Evolutionary conservation across 2,888 invertebrate species (phyloP).

Genomic region (Netelia virgata): DNA sequence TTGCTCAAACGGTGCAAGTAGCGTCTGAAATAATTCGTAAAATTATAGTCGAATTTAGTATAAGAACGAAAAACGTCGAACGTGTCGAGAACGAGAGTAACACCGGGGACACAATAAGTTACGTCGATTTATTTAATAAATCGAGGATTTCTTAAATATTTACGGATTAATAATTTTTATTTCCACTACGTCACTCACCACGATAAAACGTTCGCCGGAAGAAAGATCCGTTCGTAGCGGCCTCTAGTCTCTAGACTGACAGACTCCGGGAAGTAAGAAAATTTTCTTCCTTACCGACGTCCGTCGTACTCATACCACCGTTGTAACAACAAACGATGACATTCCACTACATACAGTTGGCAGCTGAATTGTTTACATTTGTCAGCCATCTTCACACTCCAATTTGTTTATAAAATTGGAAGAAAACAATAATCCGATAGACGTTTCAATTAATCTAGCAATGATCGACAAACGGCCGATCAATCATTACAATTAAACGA

Average conservation of each 20-base stretch:
- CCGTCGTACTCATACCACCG: too few species aligned
- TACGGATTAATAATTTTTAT: slow-evolving; percentile 57
- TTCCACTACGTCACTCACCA: slow-evolving; percentile 63
- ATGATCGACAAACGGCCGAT: too few species aligned
- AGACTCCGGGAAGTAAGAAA: neutral
- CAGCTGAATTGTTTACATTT: too few species aligned
- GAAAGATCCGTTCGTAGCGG: slow-evolving; percentile 46
- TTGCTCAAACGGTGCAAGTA: slow-evolving; percentile 55
- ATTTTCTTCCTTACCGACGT: too few species aligned
- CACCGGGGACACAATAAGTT: neutral
- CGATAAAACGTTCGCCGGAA: slow-evolving; percentile 58
- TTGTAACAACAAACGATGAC: too few species aligned
- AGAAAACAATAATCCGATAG: too few species aligned
- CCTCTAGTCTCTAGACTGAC: slow-evolving; percentile 33
- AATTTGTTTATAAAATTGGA: too few species aligned
- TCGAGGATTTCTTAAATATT: slow-evolving; percentile 62
- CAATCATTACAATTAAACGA: too few species aligned
- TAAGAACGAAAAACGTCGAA: slow-evolving; percentile 47
- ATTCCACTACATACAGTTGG: too few species aligned
- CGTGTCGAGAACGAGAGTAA: neutral
- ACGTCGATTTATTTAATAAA: neutral
- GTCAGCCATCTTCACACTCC: too few species aligned
- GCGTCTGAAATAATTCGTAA: slow-evolving; percentile 56
- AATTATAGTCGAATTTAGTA: slow-evolving; percentile 8
- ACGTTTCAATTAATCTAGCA: too few species aligned